Evolutionary conservation across 1,140 invertebrate genomes (phyloP).

Genomic region (Anastatus disparis): DNA sequence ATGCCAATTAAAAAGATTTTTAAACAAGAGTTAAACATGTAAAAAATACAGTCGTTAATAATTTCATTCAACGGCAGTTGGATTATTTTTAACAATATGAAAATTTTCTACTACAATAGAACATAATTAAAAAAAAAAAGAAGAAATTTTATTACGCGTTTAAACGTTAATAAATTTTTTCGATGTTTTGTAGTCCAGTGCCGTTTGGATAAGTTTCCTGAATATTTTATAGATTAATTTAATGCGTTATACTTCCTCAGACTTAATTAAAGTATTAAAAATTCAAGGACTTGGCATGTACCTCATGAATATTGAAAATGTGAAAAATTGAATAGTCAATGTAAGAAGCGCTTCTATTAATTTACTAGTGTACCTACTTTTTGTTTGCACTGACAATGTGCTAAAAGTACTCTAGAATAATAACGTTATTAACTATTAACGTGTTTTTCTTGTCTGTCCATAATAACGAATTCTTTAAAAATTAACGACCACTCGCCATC

Average conservation of each 20-base stretch:
- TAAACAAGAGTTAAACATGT: too few relatives aligned
- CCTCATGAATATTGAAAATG: conserved; percentile 10
- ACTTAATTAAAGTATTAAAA: conserved; percentile 38
- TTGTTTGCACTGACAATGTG: conserved; percentile 4
- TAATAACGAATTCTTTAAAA: neutral
- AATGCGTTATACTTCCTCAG: conserved; percentile 16
- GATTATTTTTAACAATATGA: too few relatives aligned
- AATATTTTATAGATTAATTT: conserved; percentile 38
- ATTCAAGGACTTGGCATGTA: conserved; percentile 25
- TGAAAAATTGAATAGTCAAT: conserved; percentile 14
- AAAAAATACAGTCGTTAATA: too few relatives aligned
- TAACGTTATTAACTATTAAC: conserved; percentile 28
- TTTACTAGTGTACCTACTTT: neutral
- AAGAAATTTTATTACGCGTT: neutral
- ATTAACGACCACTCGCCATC: neutral
- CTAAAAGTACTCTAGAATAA: conserved; percentile 28
- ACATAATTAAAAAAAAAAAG: too few relatives aligned
- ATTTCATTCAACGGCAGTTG: too few relatives aligned
- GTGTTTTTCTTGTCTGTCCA: neutral
- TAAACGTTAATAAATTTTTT: conserved; percentile 17
- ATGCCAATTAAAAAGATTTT: too few relatives aligned
- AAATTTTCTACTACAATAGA: too few relatives aligned
- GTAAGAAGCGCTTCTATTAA: conserved; percentile 14
- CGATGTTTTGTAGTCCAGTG: conserved; percentile 11
- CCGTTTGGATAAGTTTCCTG: conserved; percentile 23